Evolutionary conservation across 2,113 vertebrate species (phyloP).

Genomic region (Rutilus rutilus): DNA sequence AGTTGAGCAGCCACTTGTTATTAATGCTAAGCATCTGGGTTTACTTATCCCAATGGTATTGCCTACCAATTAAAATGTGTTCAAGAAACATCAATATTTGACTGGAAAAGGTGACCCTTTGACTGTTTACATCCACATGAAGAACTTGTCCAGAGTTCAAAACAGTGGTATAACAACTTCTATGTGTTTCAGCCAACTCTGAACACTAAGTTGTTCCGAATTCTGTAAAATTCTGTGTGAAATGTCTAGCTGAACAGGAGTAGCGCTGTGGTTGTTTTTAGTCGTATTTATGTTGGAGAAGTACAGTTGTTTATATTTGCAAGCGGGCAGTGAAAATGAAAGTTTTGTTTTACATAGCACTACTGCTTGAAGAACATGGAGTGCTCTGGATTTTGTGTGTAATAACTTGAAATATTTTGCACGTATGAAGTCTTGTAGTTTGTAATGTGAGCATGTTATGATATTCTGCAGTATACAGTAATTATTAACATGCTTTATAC

Average conservation of each 20-base stretch:
- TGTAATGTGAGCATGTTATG: neutral
- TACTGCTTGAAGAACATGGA: neutral
- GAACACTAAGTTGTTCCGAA: neutral
- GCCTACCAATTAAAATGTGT: conserved; percentile 24
- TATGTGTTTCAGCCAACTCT: neutral
- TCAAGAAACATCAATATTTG: conserved; percentile 27
- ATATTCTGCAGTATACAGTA: neutral
- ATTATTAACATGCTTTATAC: neutral
- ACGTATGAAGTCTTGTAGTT: neutral
- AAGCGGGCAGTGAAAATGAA: neutral
- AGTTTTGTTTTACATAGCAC: neutral
- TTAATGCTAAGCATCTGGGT: conserved; percentile 9
- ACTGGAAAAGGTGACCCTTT: conserved; percentile 20
- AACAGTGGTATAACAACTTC: neutral
- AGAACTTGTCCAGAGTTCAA: conserved; percentile 7
- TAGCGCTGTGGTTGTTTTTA: neutral
- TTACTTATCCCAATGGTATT: conserved; percentile 8
- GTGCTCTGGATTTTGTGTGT: neutral
- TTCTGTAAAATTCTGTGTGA: neutral
- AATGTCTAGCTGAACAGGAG: neutral
- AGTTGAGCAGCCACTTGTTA: conserved; percentile 6
- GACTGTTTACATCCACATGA: conserved; percentile 4
- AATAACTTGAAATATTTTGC: neutral
- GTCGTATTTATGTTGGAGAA: neutral
- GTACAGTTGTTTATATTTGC: conserved; percentile 6